Percentiles rank a stretch among this genome's conserved stretches.
Conservation (phyloP, 2,888 invertebrate genomes). For the Andrena haemorrhoa region DNA sequence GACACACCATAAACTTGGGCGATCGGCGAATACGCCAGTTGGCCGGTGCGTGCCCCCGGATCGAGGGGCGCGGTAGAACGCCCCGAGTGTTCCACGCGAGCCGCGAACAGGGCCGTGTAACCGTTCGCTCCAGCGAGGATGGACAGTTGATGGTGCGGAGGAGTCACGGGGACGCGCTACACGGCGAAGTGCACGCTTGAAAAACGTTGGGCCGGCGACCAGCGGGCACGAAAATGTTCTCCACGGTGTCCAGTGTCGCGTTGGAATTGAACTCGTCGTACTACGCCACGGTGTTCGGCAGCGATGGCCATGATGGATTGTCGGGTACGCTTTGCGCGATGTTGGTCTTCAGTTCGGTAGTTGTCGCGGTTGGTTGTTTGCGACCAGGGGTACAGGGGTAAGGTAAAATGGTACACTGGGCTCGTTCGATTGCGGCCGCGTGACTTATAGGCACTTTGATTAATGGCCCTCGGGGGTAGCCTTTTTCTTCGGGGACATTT, state of each 20-base stretch:
- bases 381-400: no score
- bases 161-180: background rate
- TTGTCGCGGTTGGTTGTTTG: no score
- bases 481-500: no score
- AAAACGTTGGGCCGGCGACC: no score
- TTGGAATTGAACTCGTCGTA: slow-evolving; percentile 79
- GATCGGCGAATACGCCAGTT: slow-evolving; percentile 20
- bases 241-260: slow-evolving; percentile 78
- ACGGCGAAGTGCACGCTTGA: background rate
- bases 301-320: slow-evolving; percentile 76
- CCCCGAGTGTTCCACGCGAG: background rate
- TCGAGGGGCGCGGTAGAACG: background rate
- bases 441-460: no score
- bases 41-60: background rate
- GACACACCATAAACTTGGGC: background rate
- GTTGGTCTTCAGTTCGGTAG: no score
- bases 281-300: slow-evolving; percentile 78
- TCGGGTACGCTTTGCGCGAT: slow-evolving; percentile 71
- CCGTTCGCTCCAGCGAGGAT: background rate
- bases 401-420: no score
- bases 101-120: background rate
- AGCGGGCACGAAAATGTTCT: slow-evolving; percentile 70
- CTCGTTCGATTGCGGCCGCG: no score
- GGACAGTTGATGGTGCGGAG: slow-evolving; percentile 3
- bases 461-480: no score